Evolutionary conservation across 2,113 vertebrate genomes (phyloP).

Genomic region (Microcebus griseorufus): DNA sequence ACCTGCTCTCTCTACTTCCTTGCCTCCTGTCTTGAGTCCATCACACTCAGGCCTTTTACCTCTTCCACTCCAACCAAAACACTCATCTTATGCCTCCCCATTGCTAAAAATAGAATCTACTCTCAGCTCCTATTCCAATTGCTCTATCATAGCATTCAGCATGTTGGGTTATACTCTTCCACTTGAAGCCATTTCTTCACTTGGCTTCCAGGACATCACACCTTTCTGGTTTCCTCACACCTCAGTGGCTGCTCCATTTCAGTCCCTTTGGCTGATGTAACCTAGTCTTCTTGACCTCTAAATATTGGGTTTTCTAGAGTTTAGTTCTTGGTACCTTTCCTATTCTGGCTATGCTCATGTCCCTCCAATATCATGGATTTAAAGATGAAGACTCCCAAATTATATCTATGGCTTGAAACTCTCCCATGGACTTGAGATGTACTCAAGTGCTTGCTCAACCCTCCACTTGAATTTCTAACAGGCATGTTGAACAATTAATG

Average conservation of each 20-base stretch:
- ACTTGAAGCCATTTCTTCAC: not conserved
- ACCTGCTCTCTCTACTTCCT: not conserved
- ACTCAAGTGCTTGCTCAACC: not conserved
- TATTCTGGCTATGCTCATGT: not conserved
- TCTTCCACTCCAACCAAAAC: not conserved
- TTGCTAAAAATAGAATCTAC: not conserved
- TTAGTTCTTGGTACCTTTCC: not conserved
- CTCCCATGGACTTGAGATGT: not conserved
- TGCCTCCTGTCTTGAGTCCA: not conserved
- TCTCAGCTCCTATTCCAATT: not conserved
- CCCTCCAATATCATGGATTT: not conserved
- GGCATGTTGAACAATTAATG: not conserved
- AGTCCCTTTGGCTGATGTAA: not conserved
- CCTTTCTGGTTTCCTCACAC: not conserved
- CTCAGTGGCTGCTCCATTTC: not conserved
- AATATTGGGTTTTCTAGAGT: not conserved
- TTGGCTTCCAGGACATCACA: not conserved
- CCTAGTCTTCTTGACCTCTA: not conserved
- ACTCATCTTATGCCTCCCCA: not conserved
- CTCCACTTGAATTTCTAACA: conserved; percentile 37
- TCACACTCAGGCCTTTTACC: not conserved
- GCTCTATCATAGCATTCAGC: not conserved
- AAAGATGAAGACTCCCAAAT: not conserved
- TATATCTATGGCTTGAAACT: not conserved
- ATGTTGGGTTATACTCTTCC: not conserved